phyloP scores from a whole-genome alignment of 2,888 invertebrate genomes.

The Callosobruchus maculatus region DNA sequence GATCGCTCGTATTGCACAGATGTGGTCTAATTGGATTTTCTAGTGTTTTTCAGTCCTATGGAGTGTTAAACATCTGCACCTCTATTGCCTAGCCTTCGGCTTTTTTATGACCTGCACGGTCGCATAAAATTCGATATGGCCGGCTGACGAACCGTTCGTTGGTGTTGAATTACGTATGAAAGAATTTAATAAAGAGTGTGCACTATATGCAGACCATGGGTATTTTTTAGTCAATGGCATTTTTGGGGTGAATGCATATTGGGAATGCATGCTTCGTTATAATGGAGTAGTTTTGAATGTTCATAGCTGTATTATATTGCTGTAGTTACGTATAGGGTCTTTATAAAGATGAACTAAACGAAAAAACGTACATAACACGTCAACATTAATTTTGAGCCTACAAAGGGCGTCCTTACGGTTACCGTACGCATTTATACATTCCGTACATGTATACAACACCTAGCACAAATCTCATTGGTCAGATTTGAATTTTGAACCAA shows the following conservation, averaged over 20 bases:
- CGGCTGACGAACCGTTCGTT: not conserved
- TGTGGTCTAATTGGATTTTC: not conserved
- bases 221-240: not conserved
- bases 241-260: not conserved
- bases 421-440: no score
- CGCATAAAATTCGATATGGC: not conserved
- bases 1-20: not conserved
- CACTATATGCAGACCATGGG: no score
- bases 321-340: no score
- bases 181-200: not conserved
- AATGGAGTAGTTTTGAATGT: not conserved
- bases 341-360: no score
- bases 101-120: not conserved
- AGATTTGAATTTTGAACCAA: no score
- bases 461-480: no score
- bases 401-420: no score
- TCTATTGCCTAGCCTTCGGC: not conserved
- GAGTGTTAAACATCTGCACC: not conserved
- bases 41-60: not conserved
- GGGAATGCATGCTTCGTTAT: not conserved
- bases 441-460: no score
- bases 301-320: not conserved
- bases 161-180: not conserved
- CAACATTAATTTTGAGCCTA: no score
- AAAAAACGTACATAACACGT: no score